A percentile compares a stretch with the other conserved stretches of the same genome.
Evolutionary conservation across 2,797 vertebrate species (phyloP).

Genomic region (Triplophysa yarkandensis): DNA sequence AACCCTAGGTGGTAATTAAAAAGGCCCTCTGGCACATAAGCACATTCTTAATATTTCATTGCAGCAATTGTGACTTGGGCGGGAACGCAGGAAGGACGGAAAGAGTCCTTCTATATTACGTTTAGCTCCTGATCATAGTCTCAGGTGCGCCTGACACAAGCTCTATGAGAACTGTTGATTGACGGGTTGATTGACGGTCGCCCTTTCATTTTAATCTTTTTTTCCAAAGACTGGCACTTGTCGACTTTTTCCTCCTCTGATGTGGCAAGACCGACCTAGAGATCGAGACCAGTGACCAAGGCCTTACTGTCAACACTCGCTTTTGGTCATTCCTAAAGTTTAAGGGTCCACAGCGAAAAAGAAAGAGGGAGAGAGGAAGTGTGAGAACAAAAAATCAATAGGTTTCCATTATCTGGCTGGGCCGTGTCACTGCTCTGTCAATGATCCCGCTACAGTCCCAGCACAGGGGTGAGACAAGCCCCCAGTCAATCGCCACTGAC

Average conservation of each 20-base stretch:
- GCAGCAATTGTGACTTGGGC: slow-evolving; percentile 36
- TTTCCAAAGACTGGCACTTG: slow-evolving; percentile 14
- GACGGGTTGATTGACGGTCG: slow-evolving; percentile 50
- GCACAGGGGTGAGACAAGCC: slow-evolving; percentile 73
- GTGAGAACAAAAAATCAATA: slow-evolving; percentile 89
- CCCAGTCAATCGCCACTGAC: slow-evolving; percentile 94
- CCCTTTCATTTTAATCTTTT: slow-evolving; percentile 45
- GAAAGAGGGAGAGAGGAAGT: slow-evolving; percentile 43
- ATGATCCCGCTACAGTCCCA: slow-evolving; percentile 90
- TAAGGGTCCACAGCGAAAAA: slow-evolving; percentile 27
- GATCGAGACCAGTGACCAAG: slow-evolving; percentile 69
- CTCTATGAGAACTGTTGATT: slow-evolving; percentile 36
- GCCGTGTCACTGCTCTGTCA: slow-evolving; percentile 97
- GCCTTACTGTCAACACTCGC: slow-evolving; percentile 50
- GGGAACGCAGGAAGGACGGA: not conserved
- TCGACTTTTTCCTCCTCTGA: slow-evolving; percentile 49
- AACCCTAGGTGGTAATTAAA: slow-evolving; percentile 58
- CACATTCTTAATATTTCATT: slow-evolving; percentile 51
- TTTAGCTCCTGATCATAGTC: slow-evolving; percentile 15
- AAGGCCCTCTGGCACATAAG: slow-evolving; percentile 43
- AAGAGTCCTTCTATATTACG: slow-evolving; percentile 30
- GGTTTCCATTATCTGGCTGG: slow-evolving; percentile 97
- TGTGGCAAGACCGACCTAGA: slow-evolving; percentile 63
- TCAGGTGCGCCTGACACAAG: slow-evolving; percentile 46
- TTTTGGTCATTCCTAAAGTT: slow-evolving; percentile 76